Conservation (phyloP, 2,797 vertebrate species). For the Cheirogaleus major region DNA sequence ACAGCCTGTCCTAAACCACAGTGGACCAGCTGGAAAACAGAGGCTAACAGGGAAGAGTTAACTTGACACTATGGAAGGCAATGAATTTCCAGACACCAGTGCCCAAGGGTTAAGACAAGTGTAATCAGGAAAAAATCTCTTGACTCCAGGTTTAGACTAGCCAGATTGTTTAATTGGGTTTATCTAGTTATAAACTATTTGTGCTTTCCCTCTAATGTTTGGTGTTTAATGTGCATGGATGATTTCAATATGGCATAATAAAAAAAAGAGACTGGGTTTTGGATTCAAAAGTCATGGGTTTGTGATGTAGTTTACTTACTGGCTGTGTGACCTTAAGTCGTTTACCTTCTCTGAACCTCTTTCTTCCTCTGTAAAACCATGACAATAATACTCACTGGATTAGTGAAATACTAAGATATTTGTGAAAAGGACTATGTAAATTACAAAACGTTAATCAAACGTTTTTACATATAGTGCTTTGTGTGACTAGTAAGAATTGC, state of each 20-base stretch:
- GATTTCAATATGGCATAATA: neutral
- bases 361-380: slow-evolving; percentile 1
- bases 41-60: neutral
- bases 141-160: neutral
- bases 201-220: neutral
- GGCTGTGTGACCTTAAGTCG: neutral
- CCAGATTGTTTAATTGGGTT: neutral
- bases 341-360: neutral
- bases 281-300: neutral
- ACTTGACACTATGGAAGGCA: neutral
- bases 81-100: neutral
- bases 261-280: neutral
- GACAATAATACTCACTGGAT: neutral
- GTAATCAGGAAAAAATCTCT: neutral
- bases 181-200: neutral
- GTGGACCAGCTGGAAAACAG: neutral
- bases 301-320: neutral
- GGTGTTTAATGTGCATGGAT: neutral
- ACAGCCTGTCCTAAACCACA: neutral
- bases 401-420: neutral
- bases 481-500: neutral
- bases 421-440: neutral
- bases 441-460: neutral
- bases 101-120: neutral
- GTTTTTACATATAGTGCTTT: neutral